These are phyloP conservation scores for Orchestes rusci DNA, from an alignment of 2,888 invertebrate genomes.

Conservation along the genomic window DNA sequence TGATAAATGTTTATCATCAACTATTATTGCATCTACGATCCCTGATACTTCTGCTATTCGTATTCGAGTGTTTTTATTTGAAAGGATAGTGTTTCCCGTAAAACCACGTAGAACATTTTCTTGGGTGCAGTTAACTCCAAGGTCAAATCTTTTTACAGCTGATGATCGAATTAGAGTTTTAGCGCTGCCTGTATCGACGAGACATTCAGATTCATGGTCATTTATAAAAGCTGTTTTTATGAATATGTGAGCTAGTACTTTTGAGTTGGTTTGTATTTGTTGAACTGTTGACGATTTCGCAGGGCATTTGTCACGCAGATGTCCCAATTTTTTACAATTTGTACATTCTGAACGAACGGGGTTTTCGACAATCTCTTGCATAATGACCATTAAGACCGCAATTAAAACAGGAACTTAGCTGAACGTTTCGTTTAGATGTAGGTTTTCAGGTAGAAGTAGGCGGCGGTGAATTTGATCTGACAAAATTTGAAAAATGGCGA, in stretches of 20 bases:
- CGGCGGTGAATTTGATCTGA: too few relatives aligned
- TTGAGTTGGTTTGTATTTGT: neutral
- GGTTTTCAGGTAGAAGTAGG: too few relatives aligned
- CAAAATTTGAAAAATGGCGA: neutral
- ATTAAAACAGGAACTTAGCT: neutral
- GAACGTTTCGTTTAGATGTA: neutral
- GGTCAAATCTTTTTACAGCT: neutral
- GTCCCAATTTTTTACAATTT: neutral
- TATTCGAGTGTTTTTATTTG: too few relatives aligned
- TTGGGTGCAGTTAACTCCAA: neutral
- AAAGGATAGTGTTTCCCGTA: too few relatives aligned
- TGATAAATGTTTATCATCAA: too few relatives aligned
- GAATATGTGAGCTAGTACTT: neutral
- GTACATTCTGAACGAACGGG: neutral
- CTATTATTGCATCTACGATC: too few relatives aligned
- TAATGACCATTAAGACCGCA: neutral
- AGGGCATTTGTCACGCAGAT: neutral
- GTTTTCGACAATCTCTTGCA: neutral
- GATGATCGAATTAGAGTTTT: neutral
- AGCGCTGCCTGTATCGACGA: neutral
- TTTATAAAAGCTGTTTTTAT: neutral
- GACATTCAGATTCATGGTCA: neutral
- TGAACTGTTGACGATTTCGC: neutral
- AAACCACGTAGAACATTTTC: neutral
- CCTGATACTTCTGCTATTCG: too few relatives aligned